Evolutionary conservation across 2,797 vertebrate genomes (phyloP), one percentile per base, ranked within the genome.

Genomic region (Paratrypauchen microcephalus): DNA sequence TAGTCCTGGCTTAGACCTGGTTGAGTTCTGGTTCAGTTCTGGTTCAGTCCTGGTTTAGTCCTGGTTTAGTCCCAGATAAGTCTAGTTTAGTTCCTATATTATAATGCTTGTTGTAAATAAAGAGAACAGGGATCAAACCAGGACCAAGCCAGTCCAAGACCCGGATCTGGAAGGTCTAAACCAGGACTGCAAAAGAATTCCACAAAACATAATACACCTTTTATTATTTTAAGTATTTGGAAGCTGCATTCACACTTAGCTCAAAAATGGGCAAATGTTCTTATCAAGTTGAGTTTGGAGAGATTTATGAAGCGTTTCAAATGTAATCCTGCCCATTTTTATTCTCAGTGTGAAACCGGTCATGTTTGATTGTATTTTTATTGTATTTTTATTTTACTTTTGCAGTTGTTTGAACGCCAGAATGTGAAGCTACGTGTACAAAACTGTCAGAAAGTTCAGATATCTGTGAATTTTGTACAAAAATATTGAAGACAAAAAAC

Each of bases 401-500:
- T 13, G 19, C 88, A 83, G 85, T 78, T 15, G 90, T 91, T 89
- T 87, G 92, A 89, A 90, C 83, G 77, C 88, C 80, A 74, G 71
- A 67, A 67, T 4, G 56, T 71, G 79, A 68, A 41, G 60, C 50
- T 6, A 45, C 5, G 32, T 60, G 77, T 84, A 79, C 84, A 81
- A 80, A 75, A 28, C 3, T 18, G 78, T 65, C 74, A 71, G 75
- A 55, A 87, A 80, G 79, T 70, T 74, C 79, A 82, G 60, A 72
- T 89, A 93, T 88, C 92, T 94, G 93, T 94, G 92, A 93, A 93
- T 94, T 94, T 94, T 94, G 91, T 94, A 93, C 74, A 93, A 92
- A 91, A 65, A 48, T 26, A 24, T 32, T 19, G 1, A 65, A 65
- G 62, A 65, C 41, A 65, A 65, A 65, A 65, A 47, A 47, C 77